These are phyloP conservation scores for Plebejus argus DNA, from an alignment of 2,888 invertebrate genomes.

Conservation along the genomic window DNA sequence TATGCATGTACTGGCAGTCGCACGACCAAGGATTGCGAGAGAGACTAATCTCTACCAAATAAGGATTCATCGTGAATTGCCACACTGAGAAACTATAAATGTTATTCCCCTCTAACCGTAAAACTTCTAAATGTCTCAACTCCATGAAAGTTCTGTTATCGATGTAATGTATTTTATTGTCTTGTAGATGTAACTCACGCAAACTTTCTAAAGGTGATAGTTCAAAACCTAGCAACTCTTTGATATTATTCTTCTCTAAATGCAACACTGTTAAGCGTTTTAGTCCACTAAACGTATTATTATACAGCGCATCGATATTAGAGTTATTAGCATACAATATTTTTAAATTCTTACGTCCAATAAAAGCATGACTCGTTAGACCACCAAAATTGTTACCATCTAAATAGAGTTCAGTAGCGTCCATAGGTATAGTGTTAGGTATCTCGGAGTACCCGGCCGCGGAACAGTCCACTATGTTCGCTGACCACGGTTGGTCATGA, in stretches of 20 bases:
- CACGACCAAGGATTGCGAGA: constrained; percentile 95
- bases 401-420: constrained; percentile 96
- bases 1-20: constrained; percentile 91
- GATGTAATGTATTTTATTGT: constrained; percentile 90
- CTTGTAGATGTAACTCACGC: constrained; percentile 92
- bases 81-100: constrained; percentile 91
- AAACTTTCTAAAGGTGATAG: constrained; percentile 90
- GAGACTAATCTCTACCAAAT: constrained; percentile 92
- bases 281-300: constrained; percentile 94
- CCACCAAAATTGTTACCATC: constrained; percentile 95
- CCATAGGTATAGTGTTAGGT: constrained; percentile 95
- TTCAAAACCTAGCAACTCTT: constrained; percentile 90
- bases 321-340: constrained; percentile 94
- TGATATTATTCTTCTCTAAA: constrained; percentile 92
- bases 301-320: constrained; percentile 90
- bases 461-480: constrained; percentile 95
- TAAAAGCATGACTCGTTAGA: constrained; percentile 93
- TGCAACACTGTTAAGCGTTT: constrained; percentile 89
- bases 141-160: constrained; percentile 92
- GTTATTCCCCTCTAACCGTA: constrained; percentile 92
- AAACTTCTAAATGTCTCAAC: constrained; percentile 90
- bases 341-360: constrained; percentile 94
- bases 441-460: constrained; percentile 89
- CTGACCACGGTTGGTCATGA: constrained; percentile 96
- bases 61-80: constrained; percentile 91